Base-by-base conservation (phyloP, 2,888 invertebrate species). In the Catocala fraxini region DNA sequence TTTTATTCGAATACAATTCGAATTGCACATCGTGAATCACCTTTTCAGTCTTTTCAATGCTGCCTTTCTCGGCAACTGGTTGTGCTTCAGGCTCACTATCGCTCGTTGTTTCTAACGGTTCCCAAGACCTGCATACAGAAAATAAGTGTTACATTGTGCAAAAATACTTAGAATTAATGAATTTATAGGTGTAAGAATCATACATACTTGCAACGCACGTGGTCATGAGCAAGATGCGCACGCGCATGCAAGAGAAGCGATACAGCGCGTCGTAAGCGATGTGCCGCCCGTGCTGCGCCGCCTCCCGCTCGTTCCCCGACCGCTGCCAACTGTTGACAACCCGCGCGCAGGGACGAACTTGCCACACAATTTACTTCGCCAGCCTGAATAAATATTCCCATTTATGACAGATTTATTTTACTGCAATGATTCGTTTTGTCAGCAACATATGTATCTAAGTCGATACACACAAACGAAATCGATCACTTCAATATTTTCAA, bases 1-100 rank as follows among this genome's bases (percentile, higher is more conserved):
- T 4, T 25, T 25, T 4, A 25, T 25, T 25, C 25, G 3, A 25
- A 25, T 25, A 25, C 3, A 25, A 25, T 25, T 25, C 25, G 25
- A 25, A 25, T 25, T 25, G 25, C 25, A 25, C 25, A 25, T 25
- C 25, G 25, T 25, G 1, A 25, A 9, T 56, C 81, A 93, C 93
- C 89, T 94, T 94, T 92, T 93, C 94, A 91, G 93, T 93, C 91
- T 94, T 93, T 89, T 93, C 94, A 58, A 91, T 92, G 83, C 90
- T 93, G 79, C 94, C 94, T 58, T 94, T 94, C 68, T 94, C 93
- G 63, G 87, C 88, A 73, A 85, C 84, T 35, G 86, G 83, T 79
- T 87, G 91, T 51, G 85, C 77, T 73, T 93, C 93, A 5, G 90
- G 87, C 57, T 94, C 94, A 66, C 93, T 93, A 59, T 93, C 93